Percentiles rank a stretch among this genome's conserved stretches.
Evolutionary conservation across 92 coral and sea anemone species (phyloP).

Genomic region (Epizoanthus rinbou): DNA sequence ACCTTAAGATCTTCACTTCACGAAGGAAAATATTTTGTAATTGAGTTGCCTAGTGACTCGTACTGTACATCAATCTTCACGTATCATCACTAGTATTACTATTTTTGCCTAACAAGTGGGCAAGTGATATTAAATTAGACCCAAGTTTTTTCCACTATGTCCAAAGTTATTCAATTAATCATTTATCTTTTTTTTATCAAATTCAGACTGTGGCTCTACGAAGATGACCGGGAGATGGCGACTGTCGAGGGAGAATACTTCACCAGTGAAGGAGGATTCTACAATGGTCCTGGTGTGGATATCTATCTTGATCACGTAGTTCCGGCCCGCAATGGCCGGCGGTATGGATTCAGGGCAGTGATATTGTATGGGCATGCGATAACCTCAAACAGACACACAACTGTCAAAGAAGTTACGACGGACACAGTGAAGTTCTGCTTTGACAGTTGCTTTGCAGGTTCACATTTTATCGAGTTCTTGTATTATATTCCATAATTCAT

Average conservation of each 20-base stretch:
- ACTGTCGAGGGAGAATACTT: constrained; percentile 27
- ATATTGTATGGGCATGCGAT: constrained; percentile 33
- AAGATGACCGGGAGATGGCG: constrained; percentile 35
- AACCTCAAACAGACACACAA: constrained; percentile 32
- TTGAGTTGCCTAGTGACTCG: too few species aligned
- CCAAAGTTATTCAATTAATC: too few species aligned
- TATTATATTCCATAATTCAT: constrained; percentile 9
- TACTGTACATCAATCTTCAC: too few species aligned
- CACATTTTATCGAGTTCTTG: constrained; percentile 39
- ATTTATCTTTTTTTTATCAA: too few species aligned
- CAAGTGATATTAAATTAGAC: too few species aligned
- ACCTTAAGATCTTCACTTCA: too few species aligned
- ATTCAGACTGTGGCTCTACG: constrained; percentile 34
- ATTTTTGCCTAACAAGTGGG: too few species aligned
- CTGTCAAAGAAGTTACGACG: constrained; percentile 39
- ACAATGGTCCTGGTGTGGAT: constrained; percentile 26
- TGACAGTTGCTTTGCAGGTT: constrained; percentile 42
- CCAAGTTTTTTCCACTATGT: too few species aligned
- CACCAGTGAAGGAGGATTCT: constrained; percentile 33
- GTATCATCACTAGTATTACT: too few species aligned
- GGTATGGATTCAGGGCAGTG: constrained; percentile 39
- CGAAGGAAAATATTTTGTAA: too few species aligned
- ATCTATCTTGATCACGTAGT: constrained; percentile 27
- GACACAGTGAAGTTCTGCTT: constrained; percentile 23
- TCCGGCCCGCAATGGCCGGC: constrained; percentile 36